phyloP scores from a whole-genome alignment of 2,113 vertebrate species.

The Notothenia coriiceps region DNA sequence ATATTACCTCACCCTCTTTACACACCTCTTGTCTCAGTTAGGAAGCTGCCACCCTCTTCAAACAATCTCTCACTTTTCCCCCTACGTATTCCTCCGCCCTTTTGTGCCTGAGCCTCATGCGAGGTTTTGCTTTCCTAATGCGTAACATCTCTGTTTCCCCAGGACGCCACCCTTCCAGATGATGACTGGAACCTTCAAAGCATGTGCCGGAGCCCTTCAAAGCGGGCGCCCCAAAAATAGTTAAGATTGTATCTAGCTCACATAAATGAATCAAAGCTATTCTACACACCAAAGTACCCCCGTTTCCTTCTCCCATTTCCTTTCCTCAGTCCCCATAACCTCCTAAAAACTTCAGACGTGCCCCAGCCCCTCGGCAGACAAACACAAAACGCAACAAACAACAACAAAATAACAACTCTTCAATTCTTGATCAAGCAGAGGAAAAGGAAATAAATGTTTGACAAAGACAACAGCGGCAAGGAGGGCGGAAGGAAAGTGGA shows the following conservation, averaged over 20 bases:
- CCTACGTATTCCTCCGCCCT: constrained; percentile 31
- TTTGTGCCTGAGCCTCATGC: constrained; percentile 3
- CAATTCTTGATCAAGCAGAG: constrained; percentile 60
- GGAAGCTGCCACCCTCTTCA: constrained; percentile 1
- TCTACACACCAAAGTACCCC: not conserved
- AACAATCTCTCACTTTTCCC: constrained; percentile 1
- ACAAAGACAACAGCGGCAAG: constrained; percentile 22
- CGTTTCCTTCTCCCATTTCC: constrained; percentile 17
- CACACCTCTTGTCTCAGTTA: constrained; percentile 23
- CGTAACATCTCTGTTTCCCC: constrained; percentile 60
- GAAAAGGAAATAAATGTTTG: constrained; percentile 45
- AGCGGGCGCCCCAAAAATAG: constrained; percentile 46
- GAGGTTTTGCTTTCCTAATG: constrained; percentile 64
- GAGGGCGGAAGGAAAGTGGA: constrained; percentile 47
- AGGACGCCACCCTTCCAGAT: constrained; percentile 29
- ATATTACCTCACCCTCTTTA: constrained; percentile 5
- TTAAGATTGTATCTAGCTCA: constrained; percentile 36
- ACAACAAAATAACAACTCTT: constrained; percentile 59
- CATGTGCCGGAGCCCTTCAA: constrained; percentile 38
- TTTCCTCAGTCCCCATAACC: constrained; percentile 24
- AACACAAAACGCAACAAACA: constrained; percentile 53
- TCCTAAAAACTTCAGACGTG: constrained; percentile 42
- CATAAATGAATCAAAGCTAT: constrained; percentile 60
- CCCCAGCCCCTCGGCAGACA: constrained; percentile 19
- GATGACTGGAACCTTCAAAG: constrained; percentile 53